phyloP scores from a whole-genome alignment of 1,140 invertebrate species.

The Melipona quadrifasciata region DNA sequence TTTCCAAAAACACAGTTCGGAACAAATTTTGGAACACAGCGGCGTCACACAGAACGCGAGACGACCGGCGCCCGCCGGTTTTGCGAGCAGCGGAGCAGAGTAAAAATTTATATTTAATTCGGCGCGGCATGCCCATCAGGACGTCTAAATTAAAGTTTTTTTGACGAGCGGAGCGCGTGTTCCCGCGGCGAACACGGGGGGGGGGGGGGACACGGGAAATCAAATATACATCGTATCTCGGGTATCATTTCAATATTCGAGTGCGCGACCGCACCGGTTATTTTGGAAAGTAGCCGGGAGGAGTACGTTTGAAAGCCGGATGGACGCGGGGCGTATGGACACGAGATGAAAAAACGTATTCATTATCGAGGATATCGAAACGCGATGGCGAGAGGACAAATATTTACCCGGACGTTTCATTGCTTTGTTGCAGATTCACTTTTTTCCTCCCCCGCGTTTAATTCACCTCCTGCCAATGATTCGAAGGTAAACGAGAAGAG shows the following conservation, averaged over 20 bases:
- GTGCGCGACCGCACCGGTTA: constrained; percentile 50
- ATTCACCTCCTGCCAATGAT: constrained; percentile 7
- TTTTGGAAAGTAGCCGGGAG: constrained; percentile 59
- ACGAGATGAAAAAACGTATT: constrained; percentile 52
- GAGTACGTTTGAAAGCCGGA: constrained; percentile 50
- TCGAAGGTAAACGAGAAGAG: not conserved
- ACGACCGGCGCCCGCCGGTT: not conserved
- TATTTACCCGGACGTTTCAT: constrained; percentile 49
- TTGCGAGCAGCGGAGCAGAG: not conserved
- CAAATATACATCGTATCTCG: constrained; percentile 54
- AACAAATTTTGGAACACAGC: not conserved
- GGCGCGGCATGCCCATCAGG: constrained; percentile 1
- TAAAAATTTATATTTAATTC: constrained; percentile 61
- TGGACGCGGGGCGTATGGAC: not conserved
- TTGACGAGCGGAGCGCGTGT: constrained; percentile 27
- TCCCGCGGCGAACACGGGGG: not conserved
- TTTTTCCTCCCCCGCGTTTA: constrained; percentile 23
- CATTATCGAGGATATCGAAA: constrained; percentile 60
- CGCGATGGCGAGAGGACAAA: constrained; percentile 47
- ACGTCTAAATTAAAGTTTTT: constrained; percentile 64
- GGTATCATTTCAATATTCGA: constrained; percentile 60
- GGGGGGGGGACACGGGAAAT: constrained; percentile 31
- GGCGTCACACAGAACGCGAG: not conserved
- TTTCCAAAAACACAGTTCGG: too few species aligned
- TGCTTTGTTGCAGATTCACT: constrained; percentile 39